These are phyloP conservation scores for Thecocarcelia acutangulata DNA, from an alignment of 2,888 invertebrate species.

Conservation along the genomic window DNA sequence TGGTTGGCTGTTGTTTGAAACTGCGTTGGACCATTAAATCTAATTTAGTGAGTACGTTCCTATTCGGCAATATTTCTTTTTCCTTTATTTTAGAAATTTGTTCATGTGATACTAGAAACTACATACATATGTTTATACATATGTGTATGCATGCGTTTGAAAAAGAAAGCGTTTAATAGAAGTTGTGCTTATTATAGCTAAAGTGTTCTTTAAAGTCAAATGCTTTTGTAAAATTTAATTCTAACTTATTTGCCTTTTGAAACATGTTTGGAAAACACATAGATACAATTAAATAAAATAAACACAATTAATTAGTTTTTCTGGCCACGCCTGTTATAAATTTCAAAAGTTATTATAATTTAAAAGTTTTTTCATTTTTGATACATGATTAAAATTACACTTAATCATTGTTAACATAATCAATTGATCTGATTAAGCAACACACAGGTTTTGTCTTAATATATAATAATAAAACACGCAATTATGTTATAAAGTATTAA, in stretches of 20 bases:
- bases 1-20: constrained; percentile 8
- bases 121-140: no score
- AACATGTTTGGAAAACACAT: not conserved
- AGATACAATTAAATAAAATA: not conserved
- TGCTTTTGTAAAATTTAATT: not conserved
- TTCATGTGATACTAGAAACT: no score
- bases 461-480: constrained; percentile 55
- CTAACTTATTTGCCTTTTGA: not conserved
- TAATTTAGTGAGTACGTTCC: constrained; percentile 44
- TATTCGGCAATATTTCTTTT: not conserved
- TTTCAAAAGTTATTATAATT: no score
- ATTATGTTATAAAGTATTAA: constrained; percentile 40
- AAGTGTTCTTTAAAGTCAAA: not conserved
- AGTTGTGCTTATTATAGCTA: no score
- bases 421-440: constrained; percentile 50
- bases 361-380: constrained; percentile 8
- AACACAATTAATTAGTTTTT: not conserved
- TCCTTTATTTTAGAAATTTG: no score
- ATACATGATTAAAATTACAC: not conserved
- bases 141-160: no score
- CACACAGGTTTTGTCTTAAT: constrained; percentile 13
- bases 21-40: constrained; percentile 56
- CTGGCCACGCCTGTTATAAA: constrained; percentile 14
- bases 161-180: no score
- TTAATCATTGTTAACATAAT: not conserved